Base-by-base conservation (phyloP, 2,888 invertebrate species). In the Meliscaeva auricollis region DNA sequence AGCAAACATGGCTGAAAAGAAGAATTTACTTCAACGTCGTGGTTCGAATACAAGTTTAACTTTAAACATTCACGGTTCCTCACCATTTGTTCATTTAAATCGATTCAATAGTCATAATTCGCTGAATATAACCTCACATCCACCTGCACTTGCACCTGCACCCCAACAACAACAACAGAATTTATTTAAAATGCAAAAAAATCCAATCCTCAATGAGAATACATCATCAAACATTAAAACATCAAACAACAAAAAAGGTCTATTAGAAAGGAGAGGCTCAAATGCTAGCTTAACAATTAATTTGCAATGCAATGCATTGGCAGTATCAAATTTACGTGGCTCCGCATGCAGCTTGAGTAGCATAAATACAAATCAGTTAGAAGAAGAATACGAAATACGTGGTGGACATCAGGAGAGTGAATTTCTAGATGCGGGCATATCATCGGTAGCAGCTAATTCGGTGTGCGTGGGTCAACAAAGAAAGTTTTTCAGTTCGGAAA, bases 281-380 rank as follows among this genome's bases (percentile, higher is more conserved):
- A 98, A 97, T 90, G 97, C 98, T 0, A 97, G 97, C 74, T 93
- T 98, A 1, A 98, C 98, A 0, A 94, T 98, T 22, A 97, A 96
- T 78, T 93, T 94, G 0, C 91, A 91, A 0, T 93, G 93, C 70
- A 89, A 92, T 20, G 93, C 92, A 0, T 88, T 94, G 0, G 93
- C 93, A 77, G 91, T 93, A 11, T 94, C 94, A 0, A 94, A 94
- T 15, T 93, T 94, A 60, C 87, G 88, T 7, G 93, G 93, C 0
- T 94, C 94, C 0, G 92, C 93, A 0, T 93, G 93, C 60, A 93
- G 93, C 77, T 87, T 94, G 11, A 94, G 93, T 79, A 93, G 93
- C 30, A 83, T 87, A 0, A 87, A 87, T 50, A 82, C 87, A 5
- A 87, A 56, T 54, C 82, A 85, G 13, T 70, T 70, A 6, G 88